Evolutionary conservation across 2,888 invertebrate genomes (phyloP).

Genomic region (Corbicula japonica): DNA sequence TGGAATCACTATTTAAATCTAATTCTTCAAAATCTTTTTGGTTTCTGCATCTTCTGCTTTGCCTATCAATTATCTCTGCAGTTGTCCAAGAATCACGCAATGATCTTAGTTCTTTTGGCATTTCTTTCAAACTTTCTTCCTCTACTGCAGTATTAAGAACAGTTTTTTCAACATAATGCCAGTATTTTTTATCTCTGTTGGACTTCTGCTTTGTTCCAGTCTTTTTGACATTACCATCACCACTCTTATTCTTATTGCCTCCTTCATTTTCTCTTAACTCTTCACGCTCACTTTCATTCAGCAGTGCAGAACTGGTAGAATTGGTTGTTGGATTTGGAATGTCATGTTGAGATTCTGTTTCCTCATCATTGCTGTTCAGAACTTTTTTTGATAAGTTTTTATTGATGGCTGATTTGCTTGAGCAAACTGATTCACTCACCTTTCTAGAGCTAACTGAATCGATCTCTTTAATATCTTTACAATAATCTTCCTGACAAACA

Average conservation of each 20-base stretch:
- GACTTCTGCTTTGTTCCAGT: not conserved
- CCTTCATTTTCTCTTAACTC: not conserved
- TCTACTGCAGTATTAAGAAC: not conserved
- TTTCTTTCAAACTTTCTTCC: not conserved
- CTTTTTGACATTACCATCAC: not conserved
- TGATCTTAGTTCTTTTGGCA: slow-evolving; percentile 4
- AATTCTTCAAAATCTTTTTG: not conserved
- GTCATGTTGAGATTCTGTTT: no score
- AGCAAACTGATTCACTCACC: no score
- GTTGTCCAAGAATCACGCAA: not conserved
- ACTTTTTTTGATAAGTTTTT: no score
- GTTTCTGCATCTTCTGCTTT: not conserved
- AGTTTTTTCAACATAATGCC: slow-evolving; percentile 8
- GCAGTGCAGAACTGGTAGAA: no score
- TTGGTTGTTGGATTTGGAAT: no score
- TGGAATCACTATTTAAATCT: no score
- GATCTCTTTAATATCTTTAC: no score
- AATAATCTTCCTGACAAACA: no score
- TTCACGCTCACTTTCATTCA: not conserved
- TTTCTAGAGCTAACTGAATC: no score
- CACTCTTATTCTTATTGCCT: not conserved
- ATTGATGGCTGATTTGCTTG: no score
- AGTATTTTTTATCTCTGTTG: slow-evolving; percentile 3
- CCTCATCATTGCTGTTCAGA: no score
- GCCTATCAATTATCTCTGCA: not conserved